Percentiles rank a stretch among this genome's conserved stretches.
phyloP scores from a whole-genome alignment of 1,140 invertebrate species.

The Nephotettix cincticeps region DNA sequence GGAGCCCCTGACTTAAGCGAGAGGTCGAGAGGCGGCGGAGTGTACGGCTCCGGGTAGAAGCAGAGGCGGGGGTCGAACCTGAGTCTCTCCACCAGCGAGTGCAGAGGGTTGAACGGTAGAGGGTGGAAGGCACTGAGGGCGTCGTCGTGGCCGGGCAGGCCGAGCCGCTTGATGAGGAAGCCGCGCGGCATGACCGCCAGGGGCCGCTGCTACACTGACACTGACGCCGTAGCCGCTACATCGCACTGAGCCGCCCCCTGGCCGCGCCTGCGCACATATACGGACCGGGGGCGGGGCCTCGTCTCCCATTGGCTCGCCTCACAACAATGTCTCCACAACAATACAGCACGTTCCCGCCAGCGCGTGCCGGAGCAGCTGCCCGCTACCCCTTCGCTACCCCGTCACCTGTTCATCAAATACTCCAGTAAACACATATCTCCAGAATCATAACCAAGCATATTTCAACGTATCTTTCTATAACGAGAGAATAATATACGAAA shows the following conservation, averaged over 20 bases:
- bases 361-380: neutral
- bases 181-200: slow-evolving; percentile 22
- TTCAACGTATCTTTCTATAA: no score
- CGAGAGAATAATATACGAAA: no score
- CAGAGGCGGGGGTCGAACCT: slow-evolving; percentile 20
- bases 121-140: slow-evolving; percentile 14
- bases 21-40: slow-evolving; percentile 48
- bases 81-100: slow-evolving; percentile 14
- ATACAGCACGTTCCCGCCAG: neutral
- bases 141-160: neutral
- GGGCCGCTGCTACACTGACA: slow-evolving; percentile 16
- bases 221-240: neutral
- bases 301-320: neutral
- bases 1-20: slow-evolving; percentile 50
- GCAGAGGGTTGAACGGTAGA: slow-evolving; percentile 13
- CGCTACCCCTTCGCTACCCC: neutral
- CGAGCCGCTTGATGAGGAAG: slow-evolving; percentile 18
- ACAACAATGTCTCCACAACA: neutral
- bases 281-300: neutral
- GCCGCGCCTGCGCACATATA: slow-evolving; percentile 10
- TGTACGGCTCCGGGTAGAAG: slow-evolving; percentile 26
- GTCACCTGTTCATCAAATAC: no score
- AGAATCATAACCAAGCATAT: no score
- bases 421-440: no score
- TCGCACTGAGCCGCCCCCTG: neutral